phyloP scores from a whole-genome alignment of 2,113 vertebrate species.

The Phrynosoma platyrhinos region DNA sequence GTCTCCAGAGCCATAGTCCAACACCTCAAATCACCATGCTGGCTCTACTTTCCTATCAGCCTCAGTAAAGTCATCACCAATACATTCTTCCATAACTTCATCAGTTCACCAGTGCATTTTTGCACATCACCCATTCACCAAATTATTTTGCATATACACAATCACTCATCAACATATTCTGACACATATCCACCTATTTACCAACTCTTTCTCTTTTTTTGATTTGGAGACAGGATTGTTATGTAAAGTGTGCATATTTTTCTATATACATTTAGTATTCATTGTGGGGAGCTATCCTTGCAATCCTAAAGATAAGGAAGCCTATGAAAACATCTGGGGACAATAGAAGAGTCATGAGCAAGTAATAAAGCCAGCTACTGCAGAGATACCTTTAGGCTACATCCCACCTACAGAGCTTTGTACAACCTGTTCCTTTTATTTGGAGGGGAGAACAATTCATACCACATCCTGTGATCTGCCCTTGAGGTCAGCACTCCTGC shows the following conservation, averaged over 20 bases:
- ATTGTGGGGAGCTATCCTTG: neutral
- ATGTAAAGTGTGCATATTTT: no score
- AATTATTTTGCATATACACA: neutral
- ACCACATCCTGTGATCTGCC: neutral
- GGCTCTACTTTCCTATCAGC: no score
- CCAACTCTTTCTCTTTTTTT: neutral
- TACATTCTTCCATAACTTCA: no score
- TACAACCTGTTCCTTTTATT: neutral
- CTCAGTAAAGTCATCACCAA: no score
- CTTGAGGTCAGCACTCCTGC: neutral
- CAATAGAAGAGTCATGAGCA: neutral
- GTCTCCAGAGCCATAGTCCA: no score
- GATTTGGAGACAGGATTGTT: neutral
- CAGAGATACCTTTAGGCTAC: neutral
- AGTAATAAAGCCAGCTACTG: neutral
- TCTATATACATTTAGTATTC: neutral
- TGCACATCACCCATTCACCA: neutral
- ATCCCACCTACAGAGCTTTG: slow-evolving; percentile 3
- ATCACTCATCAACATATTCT: neutral
- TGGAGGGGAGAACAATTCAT: neutral
- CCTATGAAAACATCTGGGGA: neutral
- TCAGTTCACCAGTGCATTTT: no score
- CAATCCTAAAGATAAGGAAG: neutral
- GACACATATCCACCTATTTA: neutral
- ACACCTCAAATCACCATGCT: no score